Evolutionary conservation across 1,140 invertebrate species (phyloP).

Genomic region (Drosophila funebris): DNA sequence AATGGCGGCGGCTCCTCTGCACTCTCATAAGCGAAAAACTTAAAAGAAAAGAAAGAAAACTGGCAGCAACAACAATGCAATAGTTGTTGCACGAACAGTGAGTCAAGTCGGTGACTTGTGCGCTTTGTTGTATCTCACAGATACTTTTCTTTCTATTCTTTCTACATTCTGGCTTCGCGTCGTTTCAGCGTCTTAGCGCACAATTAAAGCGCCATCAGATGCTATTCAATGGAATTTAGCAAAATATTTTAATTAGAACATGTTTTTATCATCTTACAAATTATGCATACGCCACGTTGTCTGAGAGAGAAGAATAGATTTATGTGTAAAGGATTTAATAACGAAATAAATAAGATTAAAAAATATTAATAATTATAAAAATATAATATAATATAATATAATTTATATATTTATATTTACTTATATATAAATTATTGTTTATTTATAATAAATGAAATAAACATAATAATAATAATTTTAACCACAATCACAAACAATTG

Average conservation of each 20-base stretch:
- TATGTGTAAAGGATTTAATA: not conserved
- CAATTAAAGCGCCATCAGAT: slow-evolving; percentile 5
- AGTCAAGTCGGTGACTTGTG: slow-evolving; percentile 60
- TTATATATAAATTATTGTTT: not conserved
- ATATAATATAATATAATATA: not conserved
- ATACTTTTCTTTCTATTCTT: slow-evolving; percentile 36
- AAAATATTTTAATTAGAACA: slow-evolving; percentile 54
- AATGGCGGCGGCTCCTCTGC: slow-evolving; percentile 5
- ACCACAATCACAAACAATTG: slow-evolving; percentile 4
- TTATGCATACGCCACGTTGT: slow-evolving; percentile 50
- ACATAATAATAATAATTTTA: too few relatives aligned
- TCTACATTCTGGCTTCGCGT: not conserved
- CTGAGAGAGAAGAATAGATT: not conserved
- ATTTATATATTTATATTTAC: too few relatives aligned
- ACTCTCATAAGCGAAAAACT: slow-evolving; percentile 1
- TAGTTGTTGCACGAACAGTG: slow-evolving; percentile 31
- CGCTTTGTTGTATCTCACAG: slow-evolving; percentile 50
- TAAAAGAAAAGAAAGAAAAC: slow-evolving; percentile 6
- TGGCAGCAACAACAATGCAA: slow-evolving; percentile 52
- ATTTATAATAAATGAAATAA: too few relatives aligned
- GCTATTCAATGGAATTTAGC: too few relatives aligned
- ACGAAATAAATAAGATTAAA: too few relatives aligned
- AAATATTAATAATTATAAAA: too few relatives aligned
- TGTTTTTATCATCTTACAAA: slow-evolving; percentile 3
- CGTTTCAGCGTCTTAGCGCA: slow-evolving; percentile 21